Evolutionary conservation across 2,113 vertebrate species (phyloP), one percentile per base, ranked within the genome.

Genomic region (Antennarius striatus): DNA sequence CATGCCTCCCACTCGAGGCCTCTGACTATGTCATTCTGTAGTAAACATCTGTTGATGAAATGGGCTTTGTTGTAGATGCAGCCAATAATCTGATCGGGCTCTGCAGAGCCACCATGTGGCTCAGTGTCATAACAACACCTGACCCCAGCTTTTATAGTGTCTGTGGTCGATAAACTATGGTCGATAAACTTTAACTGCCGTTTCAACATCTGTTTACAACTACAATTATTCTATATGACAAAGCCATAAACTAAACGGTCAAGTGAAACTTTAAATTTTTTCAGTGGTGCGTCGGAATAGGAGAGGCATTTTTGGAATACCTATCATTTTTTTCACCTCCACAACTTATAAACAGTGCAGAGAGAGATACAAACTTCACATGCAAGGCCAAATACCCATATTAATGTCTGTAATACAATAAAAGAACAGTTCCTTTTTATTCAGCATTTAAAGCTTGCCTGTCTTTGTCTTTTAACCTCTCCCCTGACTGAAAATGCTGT

Each of bases 11-110:
- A 73, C 68, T 70, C 16, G 1, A 52, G 63, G 59, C 64, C 32
- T 32, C 58, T 67, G 75, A 71, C 66, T 76, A 50, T 77, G 71
- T 71, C 70, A 55, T 32, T 51, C 54, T 56, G 63, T 76, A 59
- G 75, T 81, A 86, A 89, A 83, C 78, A 88, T 85, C 80, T 88
- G 88, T 73, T 88, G 59, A 79, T 87, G 75, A 89, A 83, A 77
- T 76, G 69, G 59, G 75, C 68, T 77, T 77, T 86, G 73, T 87
- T 87, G 66, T 70, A 68, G 57, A 16, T 57, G 40, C 47, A 48
- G n/a, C 56, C 71, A 49, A 43, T 64, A 40, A n/a, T 10, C 43
- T 32, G 13, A 15, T 49, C 49, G 2, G 29, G 46, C 12, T 53
- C 9, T 45, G 6, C 67, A 22, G 13, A 84, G 89, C 82, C 90